Conservation (phyloP, 2,888 invertebrate species). For the Eretmocerus hayati region DNA sequence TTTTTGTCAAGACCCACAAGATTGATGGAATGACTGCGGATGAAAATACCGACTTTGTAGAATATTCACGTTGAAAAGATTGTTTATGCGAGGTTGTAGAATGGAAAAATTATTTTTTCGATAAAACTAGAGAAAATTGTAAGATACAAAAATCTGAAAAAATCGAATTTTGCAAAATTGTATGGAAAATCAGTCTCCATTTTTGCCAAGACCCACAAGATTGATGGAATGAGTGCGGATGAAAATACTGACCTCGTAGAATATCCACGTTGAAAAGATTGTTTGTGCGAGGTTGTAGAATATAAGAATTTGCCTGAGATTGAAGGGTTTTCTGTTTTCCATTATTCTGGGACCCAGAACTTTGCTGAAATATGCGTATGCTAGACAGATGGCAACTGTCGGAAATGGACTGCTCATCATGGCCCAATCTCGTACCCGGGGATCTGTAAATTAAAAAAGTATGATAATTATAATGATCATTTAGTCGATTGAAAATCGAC, state of each 20-base stretch:
- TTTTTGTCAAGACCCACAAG: no score
- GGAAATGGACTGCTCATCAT: conserved; percentile 87
- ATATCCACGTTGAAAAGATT: conserved; percentile 82
- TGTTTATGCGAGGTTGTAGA: conserved; percentile 87
- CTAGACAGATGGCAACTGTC: conserved; percentile 72
- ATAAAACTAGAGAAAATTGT: no score
- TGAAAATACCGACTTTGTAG: conserved; percentile 67
- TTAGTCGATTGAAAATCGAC: no score
- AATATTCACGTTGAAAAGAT: conserved; percentile 86
- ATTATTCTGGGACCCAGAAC: conserved; percentile 78
- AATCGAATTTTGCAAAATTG: no score
- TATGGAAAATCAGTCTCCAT: no score
- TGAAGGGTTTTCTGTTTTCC: conserved; percentile 83
- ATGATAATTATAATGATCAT: no score
- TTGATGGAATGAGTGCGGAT: no score
- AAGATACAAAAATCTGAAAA: conserved; percentile 19
- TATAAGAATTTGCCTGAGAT: conserved; percentile 71
- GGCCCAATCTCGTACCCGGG: conserved; percentile 79
- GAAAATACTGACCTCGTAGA: conserved; percentile 69
- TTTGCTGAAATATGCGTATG: conserved; percentile 77
- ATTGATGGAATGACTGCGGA: no score
- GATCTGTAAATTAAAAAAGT: no score
- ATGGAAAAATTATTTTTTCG: no score
- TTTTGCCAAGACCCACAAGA: no score
- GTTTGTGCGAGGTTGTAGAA: conserved; percentile 87